Conservation (phyloP, 1,140 invertebrate species). For the Nasonia vitripennis region DNA sequence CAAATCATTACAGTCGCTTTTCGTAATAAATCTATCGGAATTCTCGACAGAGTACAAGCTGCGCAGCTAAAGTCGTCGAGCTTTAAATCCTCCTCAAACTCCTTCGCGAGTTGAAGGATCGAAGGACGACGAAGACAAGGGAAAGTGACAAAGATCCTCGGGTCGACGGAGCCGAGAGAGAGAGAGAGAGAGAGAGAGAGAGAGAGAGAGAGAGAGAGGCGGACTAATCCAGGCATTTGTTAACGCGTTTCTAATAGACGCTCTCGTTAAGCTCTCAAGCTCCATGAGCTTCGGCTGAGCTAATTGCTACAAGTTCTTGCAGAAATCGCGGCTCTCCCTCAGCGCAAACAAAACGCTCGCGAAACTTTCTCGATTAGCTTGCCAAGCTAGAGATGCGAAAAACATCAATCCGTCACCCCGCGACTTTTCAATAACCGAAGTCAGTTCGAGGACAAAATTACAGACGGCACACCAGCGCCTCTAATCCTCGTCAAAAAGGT, state of each 20-base stretch:
- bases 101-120: constrained; percentile 30
- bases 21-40: no score
- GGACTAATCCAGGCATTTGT: constrained; percentile 62
- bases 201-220: constrained; percentile 22
- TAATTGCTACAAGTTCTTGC: constrained; percentile 44
- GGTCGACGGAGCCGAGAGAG: constrained; percentile 25
- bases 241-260: constrained; percentile 64
- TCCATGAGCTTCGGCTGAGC: constrained; percentile 26
- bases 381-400: not conserved
- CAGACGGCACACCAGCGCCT: no score
- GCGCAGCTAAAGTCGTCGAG: not conserved
- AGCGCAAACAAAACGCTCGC: constrained; percentile 1
- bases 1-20: not conserved
- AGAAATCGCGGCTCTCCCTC: not conserved
- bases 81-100: constrained; percentile 15
- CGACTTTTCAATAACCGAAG: no score
- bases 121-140: constrained; percentile 48
- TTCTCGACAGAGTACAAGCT: no score
- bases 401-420: not conserved
- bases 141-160: constrained; percentile 52
- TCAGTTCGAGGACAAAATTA: no score
- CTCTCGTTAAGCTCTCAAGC: constrained; percentile 51
- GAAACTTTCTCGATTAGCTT: not conserved
- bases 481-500: no score
- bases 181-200: constrained; percentile 22